phyloP scores from a whole-genome alignment of 2,113 vertebrate species.

The Dendropsophus ebraccatus region DNA sequence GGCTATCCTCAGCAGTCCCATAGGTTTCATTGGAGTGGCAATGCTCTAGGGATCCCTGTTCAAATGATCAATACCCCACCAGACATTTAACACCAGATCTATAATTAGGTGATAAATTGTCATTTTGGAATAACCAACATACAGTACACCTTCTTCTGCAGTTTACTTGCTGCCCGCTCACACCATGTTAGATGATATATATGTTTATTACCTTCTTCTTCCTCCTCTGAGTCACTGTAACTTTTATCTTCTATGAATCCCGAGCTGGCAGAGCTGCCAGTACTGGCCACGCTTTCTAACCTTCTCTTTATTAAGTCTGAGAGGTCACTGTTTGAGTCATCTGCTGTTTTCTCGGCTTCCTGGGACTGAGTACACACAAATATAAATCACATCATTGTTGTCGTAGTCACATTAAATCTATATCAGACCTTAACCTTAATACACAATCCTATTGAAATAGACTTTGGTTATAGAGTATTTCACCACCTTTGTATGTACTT shows the following conservation, averaged over 20 bases:
- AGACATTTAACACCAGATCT: too few relatives aligned
- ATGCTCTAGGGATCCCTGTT: too few relatives aligned
- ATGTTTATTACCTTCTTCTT: slow-evolving; percentile 86
- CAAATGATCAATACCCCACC: too few relatives aligned
- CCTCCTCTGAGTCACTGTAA: slow-evolving; percentile 92
- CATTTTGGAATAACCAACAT: neutral
- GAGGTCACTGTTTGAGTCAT: slow-evolving; percentile 80
- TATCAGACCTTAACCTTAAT: neutral
- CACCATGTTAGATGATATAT: too few relatives aligned
- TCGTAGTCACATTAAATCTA: neutral
- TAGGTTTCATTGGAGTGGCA: too few relatives aligned
- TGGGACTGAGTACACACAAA: slow-evolving; percentile 64
- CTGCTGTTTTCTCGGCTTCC: slow-evolving; percentile 74
- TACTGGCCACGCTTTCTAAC: slow-evolving; percentile 92
- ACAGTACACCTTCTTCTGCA: neutral
- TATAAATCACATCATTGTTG: neutral
- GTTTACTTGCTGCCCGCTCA: neutral
- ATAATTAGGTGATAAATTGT: too few relatives aligned
- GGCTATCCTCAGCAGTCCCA: too few relatives aligned
- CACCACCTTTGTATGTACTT: neutral
- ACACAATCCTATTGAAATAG: too few relatives aligned
- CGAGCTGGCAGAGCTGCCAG: slow-evolving; percentile 90
- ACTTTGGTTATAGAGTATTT: neutral
- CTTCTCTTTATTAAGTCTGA: slow-evolving; percentile 88
- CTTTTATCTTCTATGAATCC: slow-evolving; percentile 96